phyloP scores from a whole-genome alignment of 2,113 vertebrate species.

The Lanius collurio region DNA sequence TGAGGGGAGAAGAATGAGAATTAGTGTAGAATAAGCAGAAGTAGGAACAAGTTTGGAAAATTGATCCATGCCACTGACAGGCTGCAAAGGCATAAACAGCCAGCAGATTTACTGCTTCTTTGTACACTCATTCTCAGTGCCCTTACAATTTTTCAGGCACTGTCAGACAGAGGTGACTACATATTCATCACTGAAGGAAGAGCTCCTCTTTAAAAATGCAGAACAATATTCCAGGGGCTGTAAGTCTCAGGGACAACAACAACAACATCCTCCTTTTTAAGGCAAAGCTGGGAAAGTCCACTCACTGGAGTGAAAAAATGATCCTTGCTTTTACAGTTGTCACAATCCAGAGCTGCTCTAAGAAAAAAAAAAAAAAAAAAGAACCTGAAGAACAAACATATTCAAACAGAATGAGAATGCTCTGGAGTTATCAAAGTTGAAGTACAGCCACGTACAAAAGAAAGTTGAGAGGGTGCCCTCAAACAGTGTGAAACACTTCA shows the following conservation, averaged over 20 bases:
- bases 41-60: not conserved
- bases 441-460: fast-evolving
- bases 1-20: slow-evolving; percentile 23
- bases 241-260: not conserved
- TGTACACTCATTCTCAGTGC: not conserved
- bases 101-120: not conserved
- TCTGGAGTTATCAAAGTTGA: not conserved
- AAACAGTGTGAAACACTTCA: not conserved
- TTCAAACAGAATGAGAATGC: not conserved
- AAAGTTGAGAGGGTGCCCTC: not conserved
- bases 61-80: not conserved
- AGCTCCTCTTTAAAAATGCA: not conserved
- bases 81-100: not conserved
- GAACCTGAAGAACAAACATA: not conserved
- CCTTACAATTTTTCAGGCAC: not conserved
- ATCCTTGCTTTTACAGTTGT: not conserved
- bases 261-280: not conserved
- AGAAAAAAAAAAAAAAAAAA: not conserved
- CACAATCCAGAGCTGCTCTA: not conserved
- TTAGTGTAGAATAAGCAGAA: not conserved
- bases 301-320: not conserved
- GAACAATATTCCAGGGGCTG: not conserved
- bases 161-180: not conserved
- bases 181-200: not conserved
- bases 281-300: not conserved